Conservation (phyloP, 2,888 invertebrate species). For the Apoda limacodes region DNA sequence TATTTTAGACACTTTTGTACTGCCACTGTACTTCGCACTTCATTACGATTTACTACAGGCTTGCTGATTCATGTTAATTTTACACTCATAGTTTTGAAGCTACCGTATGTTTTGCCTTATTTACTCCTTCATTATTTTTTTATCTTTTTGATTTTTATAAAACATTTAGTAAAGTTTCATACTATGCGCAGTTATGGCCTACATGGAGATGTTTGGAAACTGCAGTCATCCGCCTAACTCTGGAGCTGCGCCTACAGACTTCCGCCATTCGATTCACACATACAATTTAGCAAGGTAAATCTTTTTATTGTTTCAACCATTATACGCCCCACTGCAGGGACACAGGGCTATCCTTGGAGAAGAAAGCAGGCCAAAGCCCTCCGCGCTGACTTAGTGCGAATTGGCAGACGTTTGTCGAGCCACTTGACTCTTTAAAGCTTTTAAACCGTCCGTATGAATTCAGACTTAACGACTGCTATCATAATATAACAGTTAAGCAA, state of each 20-base stretch:
- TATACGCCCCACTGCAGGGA: no score
- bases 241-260: conserved; percentile 75
- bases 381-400: no score
- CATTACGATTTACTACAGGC: conserved; percentile 38
- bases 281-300: conserved; percentile 70
- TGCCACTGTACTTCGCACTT: conserved; percentile 39
- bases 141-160: conserved; percentile 8
- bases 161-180: conserved; percentile 11
- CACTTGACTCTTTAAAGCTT: no score
- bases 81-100: conserved; percentile 24
- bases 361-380: no score
- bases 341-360: no score
- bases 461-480: no score
- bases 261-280: conserved; percentile 89
- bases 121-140: conserved; percentile 11
- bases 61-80: conserved; percentile 39
- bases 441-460: no score
- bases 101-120: conserved; percentile 24
- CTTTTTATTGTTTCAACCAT: no score
- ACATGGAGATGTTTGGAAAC: conserved; percentile 95
- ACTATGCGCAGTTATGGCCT: conserved; percentile 84
- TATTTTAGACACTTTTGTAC: no score
- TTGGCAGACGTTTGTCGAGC: no score
- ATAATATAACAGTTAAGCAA: no score
- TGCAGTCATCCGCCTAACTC: conserved; percentile 80